Conservation (phyloP, 2,888 invertebrate species). For the Micropterix aruncella region DNA sequence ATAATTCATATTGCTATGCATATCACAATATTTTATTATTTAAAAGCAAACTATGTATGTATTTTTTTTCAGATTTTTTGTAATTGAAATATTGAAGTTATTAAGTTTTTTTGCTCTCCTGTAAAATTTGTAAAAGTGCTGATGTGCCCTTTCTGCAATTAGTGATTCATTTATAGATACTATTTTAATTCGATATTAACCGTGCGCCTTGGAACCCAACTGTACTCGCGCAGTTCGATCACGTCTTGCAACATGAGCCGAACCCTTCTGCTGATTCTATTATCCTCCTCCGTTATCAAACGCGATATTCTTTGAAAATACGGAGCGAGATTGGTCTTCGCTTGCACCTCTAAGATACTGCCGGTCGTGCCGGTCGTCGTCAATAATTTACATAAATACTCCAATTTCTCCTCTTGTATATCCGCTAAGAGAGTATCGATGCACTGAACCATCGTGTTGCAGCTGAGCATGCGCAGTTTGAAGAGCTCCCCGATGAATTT, state of each 20-base stretch:
- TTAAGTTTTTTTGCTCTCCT: too few species aligned
- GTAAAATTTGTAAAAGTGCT: too few species aligned
- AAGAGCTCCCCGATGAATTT: conserved; percentile 80
- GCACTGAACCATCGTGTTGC: conserved; percentile 78
- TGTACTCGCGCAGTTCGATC: conserved; percentile 68
- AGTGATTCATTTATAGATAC: too few species aligned
- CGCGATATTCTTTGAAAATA: conserved; percentile 56
- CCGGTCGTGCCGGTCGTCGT: conserved; percentile 93
- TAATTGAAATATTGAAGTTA: too few species aligned
- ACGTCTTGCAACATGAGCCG: conserved; percentile 83
- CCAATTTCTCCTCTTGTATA: conserved; percentile 78
- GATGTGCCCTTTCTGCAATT: too few species aligned
- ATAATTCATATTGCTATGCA: too few species aligned
- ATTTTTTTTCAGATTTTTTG: too few species aligned
- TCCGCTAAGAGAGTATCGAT: conserved; percentile 61
- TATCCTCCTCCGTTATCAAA: conserved; percentile 49
- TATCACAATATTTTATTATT: too few species aligned
- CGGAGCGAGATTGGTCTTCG: conserved; percentile 29
- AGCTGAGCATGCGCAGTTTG: conserved; percentile 79
- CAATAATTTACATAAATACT: conserved; percentile 83
- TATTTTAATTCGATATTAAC: too few species aligned
- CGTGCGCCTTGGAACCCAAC: conserved; percentile 71
- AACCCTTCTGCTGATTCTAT: conserved; percentile 48
- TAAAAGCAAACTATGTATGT: too few species aligned
- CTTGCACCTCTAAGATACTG: conserved; percentile 50